Base-by-base conservation (phyloP, 2,113 vertebrate genomes). In the Manacus vitellinus region DNA sequence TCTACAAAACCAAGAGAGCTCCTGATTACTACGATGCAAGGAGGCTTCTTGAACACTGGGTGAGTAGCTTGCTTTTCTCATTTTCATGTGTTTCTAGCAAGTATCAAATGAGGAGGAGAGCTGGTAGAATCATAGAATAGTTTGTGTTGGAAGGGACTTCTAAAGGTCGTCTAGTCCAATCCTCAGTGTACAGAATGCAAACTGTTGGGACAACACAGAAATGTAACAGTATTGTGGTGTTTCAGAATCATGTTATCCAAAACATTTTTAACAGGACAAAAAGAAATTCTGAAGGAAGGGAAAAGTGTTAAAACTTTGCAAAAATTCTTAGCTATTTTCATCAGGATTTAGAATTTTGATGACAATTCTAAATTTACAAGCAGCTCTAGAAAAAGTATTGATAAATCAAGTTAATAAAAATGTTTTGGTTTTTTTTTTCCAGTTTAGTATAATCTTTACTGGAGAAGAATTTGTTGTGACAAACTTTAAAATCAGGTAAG, bases 31-130 rank as follows among this genome's bases (percentile, higher is more conserved):
- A 93, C 17, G 92, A 95, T 71, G 72, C 92, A 88, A 91, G 84
- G 49, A 95, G 91, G 49, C 80, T 97, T 79, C 75, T 94, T 73
- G 77, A 88, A 95, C 91, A 80, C 23, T 97, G 97, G 97, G 98
- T 97, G 93, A 97, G 97, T 81, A 87, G 24, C 44, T 92, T 43
- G 58, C 82, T 91, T 73, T 86, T 68, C 58, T 84, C 72, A 11
- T 58, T 74, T 41, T 62, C n/a, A 12, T n/a, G 39, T 92, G 52
- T 63, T 82, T 83, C 58, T 59, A 70, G 54, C 55, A 87, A 63
- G 56, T 63, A 24, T 72, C 78, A 58, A 70, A 54, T 47, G 52
- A 71, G 49, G 44, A 66, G 49, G 84, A 75, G 49, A 75, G 78
- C 58, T 91, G 68, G 82, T 44, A 56, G 51, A 35, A 56, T 56